Conservation (phyloP, 2,113 vertebrate species). For the Boulengeromyrus knoepffleri region DNA sequence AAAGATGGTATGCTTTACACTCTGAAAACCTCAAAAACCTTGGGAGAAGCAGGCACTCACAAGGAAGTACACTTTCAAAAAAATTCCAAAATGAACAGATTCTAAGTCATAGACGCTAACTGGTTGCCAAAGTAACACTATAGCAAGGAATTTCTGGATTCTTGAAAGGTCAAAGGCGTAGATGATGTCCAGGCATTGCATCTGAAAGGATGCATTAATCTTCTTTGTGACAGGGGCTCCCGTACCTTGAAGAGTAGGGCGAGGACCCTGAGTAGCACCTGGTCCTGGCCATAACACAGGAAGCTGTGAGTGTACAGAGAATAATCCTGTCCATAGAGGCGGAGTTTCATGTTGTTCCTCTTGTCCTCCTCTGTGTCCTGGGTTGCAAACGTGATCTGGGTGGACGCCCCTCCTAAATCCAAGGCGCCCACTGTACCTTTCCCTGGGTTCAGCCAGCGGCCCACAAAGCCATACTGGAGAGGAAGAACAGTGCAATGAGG, state of each 20-base stretch:
- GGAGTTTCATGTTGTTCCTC: slow-evolving; percentile 52
- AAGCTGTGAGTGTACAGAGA: slow-evolving; percentile 90
- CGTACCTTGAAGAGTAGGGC: slow-evolving; percentile 71
- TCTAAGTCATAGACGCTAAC: background rate
- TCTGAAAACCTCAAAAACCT: background rate
- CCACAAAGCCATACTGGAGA: slow-evolving; percentile 75
- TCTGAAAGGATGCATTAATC: background rate
- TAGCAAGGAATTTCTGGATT: background rate
- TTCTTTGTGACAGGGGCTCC: background rate
- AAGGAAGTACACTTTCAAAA: background rate
- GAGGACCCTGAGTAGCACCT: slow-evolving; percentile 70
- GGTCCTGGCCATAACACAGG: slow-evolving; percentile 84
- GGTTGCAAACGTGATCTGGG: slow-evolving; percentile 88
- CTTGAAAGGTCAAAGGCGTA: background rate
- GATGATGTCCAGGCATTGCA: background rate
- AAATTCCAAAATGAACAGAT: background rate
- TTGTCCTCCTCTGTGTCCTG: slow-evolving; percentile 55
- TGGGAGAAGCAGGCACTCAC: background rate
- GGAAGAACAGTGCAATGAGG: background rate
- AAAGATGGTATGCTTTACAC: background rate
- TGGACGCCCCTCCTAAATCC: slow-evolving; percentile 89
- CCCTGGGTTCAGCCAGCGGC: slow-evolving; percentile 73
- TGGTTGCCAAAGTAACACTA: background rate
- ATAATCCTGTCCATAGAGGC: slow-evolving; percentile 74
- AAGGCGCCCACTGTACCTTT: slow-evolving; percentile 79